Base-by-base conservation (phyloP, 2,888 invertebrate species). In the Fragum sueziense region DNA sequence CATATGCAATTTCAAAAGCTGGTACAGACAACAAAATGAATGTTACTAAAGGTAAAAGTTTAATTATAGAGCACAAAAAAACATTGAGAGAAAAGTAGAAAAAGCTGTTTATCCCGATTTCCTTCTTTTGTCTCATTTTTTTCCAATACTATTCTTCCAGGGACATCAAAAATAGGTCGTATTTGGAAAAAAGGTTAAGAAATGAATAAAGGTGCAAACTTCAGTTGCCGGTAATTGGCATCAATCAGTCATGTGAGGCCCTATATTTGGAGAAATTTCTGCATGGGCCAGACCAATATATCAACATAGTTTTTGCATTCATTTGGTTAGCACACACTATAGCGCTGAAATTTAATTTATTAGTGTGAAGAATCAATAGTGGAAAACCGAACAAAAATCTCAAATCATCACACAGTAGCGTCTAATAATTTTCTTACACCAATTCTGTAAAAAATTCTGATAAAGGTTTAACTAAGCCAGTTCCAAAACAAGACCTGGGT, bases 291-390 rank as follows among this genome's bases (percentile, higher is more conserved):
- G 65, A 65, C 65, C 33, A 65, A 65, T 65, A 65, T 33, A 65
- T 65, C 65, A 65, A 65, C n/a, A 65, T 37, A 37, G 65, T 27
- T 65, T 41, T 25, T 41, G 65, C 65, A 27, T 37, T 22, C 65
- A 65, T 65, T 65, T 34, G 37, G 33, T 65, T 65, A 22, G 41
- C 41, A n/a, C 65, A 65, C 65, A 14, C n/a, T 65, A 65, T n/a
- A 65, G 29, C 37, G 65, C 65, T 41, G n/a, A 65, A 65, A 65
- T 65, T 65, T 34, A 65, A 65, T 65, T 65, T 65, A 41, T 65
- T 65, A 41, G 65, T 25, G 65, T 25, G 65, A 65, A 20, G 41
- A 65, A 65, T 65, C 65, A 65, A 65, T 65, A 65, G 25, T 27
- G 61, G 31, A 37, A 62, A 65, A 65, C 65, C 37, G 65, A n/a